These are phyloP conservation scores for Gadus macrocephalus DNA, from an alignment of 2,113 vertebrate genomes.

Conservation along the genomic window DNA sequence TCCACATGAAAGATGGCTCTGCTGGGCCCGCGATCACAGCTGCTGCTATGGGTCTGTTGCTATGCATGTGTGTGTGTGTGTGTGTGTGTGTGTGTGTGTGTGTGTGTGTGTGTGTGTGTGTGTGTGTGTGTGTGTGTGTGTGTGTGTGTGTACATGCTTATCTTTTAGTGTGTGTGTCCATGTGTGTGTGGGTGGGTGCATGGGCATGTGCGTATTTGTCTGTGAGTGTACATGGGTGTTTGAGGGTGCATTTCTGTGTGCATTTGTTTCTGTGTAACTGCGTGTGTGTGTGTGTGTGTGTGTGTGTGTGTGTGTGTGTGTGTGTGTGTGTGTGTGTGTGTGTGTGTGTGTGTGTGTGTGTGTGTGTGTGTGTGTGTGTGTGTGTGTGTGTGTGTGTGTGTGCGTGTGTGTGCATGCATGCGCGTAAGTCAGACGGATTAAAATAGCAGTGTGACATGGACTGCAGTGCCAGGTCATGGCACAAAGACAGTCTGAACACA, in stretches of 20 bases:
- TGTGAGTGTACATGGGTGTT: too few relatives aligned
- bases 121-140: too few relatives aligned
- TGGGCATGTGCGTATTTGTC: too few relatives aligned
- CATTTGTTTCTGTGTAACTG: too few relatives aligned
- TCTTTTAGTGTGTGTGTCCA: too few relatives aligned
- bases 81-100: too few relatives aligned
- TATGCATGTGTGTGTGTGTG: too few relatives aligned
- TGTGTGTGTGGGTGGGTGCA: too few relatives aligned
- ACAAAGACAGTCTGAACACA: not conserved
- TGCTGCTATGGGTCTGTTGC: not conserved
- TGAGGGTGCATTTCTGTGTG: too few relatives aligned
- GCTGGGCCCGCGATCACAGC: conserved; percentile 37
- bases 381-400: not conserved
- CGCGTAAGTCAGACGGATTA: conserved; percentile 7
- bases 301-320: too few relatives aligned
- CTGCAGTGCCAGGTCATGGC: not conserved
- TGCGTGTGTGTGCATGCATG: not conserved
- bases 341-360: not conserved
- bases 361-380: not conserved
- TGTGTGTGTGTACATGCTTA: too few relatives aligned
- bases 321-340: not conserved
- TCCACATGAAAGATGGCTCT: conserved; percentile 52
- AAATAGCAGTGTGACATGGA: conserved; percentile 10
- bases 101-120: too few relatives aligned
- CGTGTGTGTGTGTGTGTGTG: not conserved